A percentile compares a stretch with the other conserved stretches of the same genome.
phyloP scores from a whole-genome alignment of 2,113 vertebrate species.

The Indicator maculatus region DNA sequence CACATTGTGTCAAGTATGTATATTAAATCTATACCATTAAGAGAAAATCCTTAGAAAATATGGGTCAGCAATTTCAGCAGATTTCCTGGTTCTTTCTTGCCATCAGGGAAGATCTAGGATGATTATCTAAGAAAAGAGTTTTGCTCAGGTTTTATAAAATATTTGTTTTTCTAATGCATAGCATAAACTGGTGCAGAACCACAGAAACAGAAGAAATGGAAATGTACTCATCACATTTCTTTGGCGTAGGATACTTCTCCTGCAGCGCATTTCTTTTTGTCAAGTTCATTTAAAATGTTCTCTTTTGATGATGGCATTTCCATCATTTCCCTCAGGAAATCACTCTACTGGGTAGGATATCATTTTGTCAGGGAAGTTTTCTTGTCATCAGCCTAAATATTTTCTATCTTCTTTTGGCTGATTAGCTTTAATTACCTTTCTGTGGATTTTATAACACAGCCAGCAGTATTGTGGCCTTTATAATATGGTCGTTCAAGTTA shows the following conservation, averaged over 20 bases:
- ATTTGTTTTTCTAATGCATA: neutral
- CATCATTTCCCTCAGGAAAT: slow-evolving; percentile 14
- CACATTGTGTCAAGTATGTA: neutral
- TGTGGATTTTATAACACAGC: neutral
- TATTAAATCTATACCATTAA: neutral
- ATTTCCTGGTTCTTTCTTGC: neutral
- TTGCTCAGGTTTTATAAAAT: neutral
- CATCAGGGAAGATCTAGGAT: neutral
- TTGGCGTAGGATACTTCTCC: slow-evolving; percentile 20
- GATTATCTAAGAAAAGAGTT: neutral
- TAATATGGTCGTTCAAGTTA: neutral
- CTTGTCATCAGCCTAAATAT: neutral
- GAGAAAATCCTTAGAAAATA: neutral
- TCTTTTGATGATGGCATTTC: neutral
- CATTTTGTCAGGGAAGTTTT: neutral
- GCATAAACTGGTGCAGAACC: neutral
- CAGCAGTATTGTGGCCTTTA: neutral
- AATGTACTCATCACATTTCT: slow-evolving; percentile 27
- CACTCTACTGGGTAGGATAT: neutral
- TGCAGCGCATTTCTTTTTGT: slow-evolving; percentile 24
- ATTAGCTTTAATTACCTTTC: neutral
- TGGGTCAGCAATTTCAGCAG: neutral
- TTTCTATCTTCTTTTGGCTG: neutral
- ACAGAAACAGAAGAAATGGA: neutral
- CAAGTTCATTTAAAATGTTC: neutral